Base-by-base conservation (phyloP, 2,797 vertebrate species). In the Leptodactylus fallax region DNA sequence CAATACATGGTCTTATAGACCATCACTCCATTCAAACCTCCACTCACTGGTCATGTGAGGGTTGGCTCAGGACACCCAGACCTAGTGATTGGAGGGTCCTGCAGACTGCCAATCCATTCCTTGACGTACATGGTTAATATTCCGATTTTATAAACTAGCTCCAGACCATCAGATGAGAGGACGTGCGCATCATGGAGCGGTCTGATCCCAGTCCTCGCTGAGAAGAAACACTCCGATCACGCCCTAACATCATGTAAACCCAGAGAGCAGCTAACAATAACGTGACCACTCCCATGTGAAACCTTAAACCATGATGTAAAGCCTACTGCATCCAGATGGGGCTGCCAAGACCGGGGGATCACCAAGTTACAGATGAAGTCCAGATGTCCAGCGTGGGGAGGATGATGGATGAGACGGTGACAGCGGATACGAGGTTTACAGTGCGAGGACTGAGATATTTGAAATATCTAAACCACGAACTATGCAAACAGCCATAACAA, bases 281-380 rank as follows among this genome's bases (percentile, higher is more conserved):
- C 58, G 19, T 16, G n/a, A 60, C 58, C 58, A 5, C 60, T 85
- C 76, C 61, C 85, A 78, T 36, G 58, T 79, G 72, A 85, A 85
- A 61, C 36, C 19, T 47, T 58, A 55, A 0, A 16, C 17, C 86
- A 90, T 92, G 19, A 85, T 12, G 56, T 25, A 60, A 56, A 49
- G 25, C 11, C 14, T 21, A 19, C 47, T 55, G 61, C n/a, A 23
- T 74, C 71, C 79, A 69, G 63, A 36, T 4, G 6, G 8, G 14
- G 55, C 12, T 14, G 65, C 71, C 71, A 74, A 74, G 71, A 74
- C 8, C 6, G 12, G 36, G 69, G 36, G 36, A 19, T 45, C 27
- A 10, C 45, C 45, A 49, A 3, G 36, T 25, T 67, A 47, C 1
- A 74, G 45, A 74, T 49, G 71, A 49, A 49, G 45, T 13, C 71